Conservation (phyloP, 2,888 invertebrate genomes). For the Morpho helenor region DNA sequence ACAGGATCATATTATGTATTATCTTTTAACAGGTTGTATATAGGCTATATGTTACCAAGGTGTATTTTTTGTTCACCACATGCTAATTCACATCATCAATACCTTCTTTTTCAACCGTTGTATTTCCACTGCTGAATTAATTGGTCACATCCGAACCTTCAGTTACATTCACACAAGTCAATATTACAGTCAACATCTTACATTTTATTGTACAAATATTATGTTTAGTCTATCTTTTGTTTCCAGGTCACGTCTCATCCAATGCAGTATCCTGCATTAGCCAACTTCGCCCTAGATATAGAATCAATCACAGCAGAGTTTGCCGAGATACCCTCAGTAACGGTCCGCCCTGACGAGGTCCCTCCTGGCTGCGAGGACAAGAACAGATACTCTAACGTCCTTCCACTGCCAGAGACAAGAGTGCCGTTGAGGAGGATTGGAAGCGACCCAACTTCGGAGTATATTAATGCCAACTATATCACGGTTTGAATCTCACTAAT, state of each 20-base stretch:
- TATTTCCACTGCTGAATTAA: no score
- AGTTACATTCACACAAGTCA: no score
- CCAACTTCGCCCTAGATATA: constrained; percentile 84
- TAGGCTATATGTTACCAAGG: no score
- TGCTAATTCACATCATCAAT: no score
- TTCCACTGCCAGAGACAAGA: constrained; percentile 94
- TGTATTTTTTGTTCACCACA: no score
- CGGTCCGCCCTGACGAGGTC: constrained; percentile 88
- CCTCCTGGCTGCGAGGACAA: constrained; percentile 93
- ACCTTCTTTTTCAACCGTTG: no score
- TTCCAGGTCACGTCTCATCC: constrained; percentile 83
- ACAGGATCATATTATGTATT: no score
- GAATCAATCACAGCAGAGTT: constrained; percentile 90
- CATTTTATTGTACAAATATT: no score
- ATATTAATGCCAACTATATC: constrained; percentile 96
- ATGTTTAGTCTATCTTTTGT: no score
- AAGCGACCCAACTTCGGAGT: constrained; percentile 89
- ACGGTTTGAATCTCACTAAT: constrained; percentile 80
- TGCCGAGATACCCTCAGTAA: constrained; percentile 87
- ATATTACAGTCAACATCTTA: no score
- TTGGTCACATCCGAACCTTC: no score
- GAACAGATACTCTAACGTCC: constrained; percentile 95
- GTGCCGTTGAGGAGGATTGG: constrained; percentile 86
- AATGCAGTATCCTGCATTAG: constrained; percentile 87
- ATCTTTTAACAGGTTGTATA: no score